Percentiles rank a stretch among this genome's conserved stretches.
Conservation (phyloP, 37 sponge, comb jelly and placozoan species). For the Crambe crambe region DNA sequence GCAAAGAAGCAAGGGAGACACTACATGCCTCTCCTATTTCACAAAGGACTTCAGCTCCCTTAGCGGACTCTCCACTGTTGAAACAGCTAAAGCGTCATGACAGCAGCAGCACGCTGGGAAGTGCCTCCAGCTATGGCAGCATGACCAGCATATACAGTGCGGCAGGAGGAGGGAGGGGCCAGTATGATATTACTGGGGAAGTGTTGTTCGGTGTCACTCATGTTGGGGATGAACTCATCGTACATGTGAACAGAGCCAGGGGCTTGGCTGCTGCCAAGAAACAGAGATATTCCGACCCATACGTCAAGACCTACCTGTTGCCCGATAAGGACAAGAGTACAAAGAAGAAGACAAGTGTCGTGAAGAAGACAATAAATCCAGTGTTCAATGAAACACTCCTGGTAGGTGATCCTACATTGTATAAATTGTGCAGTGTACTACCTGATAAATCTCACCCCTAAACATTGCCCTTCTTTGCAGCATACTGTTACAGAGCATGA, state of each 20-base stretch:
- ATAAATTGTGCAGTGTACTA: too few relatives aligned
- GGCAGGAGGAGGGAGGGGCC: conserved; percentile 51
- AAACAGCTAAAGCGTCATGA: conserved; percentile 14
- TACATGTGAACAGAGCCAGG: conserved; percentile 44
- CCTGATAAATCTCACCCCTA: too few relatives aligned
- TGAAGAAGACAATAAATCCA: conserved; percentile 53
- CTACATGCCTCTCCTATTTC: background rate
- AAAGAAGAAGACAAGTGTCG: conserved; percentile 59
- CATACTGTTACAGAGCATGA: conserved; percentile 20
- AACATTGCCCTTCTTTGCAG: conserved; percentile 14
- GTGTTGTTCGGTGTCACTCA: conserved; percentile 53
- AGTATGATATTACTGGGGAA: conserved; percentile 70
- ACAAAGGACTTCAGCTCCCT: background rate
- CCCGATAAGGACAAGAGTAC: conserved; percentile 61
- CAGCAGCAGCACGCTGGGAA: background rate
- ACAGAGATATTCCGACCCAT: conserved; percentile 51
- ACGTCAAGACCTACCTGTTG: conserved; percentile 75
- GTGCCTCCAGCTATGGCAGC: conserved; percentile 49
- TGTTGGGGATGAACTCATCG: conserved; percentile 29
- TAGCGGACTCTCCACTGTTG: background rate
- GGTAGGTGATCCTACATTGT: conserved; percentile 57
- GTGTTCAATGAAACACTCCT: conserved; percentile 57
- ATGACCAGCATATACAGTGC: conserved; percentile 53
- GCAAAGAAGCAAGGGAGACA: background rate
- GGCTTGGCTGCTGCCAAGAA: conserved; percentile 58